A percentile compares a stretch with the other conserved stretches of the same genome.
These are phyloP conservation scores for Parapristionchus giblindavisi DNA, from an alignment of 2,888 invertebrate species.

Conservation along the genomic window DNA sequence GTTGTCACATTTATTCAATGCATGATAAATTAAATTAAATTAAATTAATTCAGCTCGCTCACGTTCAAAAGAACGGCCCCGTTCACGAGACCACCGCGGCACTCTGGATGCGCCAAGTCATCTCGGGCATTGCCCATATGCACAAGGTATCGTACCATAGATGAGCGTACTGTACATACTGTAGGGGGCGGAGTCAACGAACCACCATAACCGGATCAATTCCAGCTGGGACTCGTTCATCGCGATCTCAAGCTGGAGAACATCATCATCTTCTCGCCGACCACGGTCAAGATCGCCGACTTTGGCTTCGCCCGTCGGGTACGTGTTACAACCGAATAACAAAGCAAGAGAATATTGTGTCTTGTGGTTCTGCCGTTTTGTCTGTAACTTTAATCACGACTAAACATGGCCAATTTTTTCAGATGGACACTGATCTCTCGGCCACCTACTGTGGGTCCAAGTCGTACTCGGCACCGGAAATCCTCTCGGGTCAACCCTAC, in stretches of 20 bases:
- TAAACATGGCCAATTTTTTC: background rate
- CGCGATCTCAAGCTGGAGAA: conserved; percentile 74
- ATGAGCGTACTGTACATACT: background rate
- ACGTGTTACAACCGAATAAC: background rate
- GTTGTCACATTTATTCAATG: too few relatives aligned
- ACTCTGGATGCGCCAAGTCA: conserved; percentile 70
- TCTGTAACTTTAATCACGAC: too few relatives aligned
- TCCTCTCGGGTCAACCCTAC: conserved; percentile 71
- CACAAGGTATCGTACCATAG: conserved; percentile 26
- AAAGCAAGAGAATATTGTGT: too few relatives aligned
- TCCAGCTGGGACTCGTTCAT: conserved; percentile 70
- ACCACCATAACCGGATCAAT: background rate
- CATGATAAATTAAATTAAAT: too few relatives aligned
- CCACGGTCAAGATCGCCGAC: conserved; percentile 71
- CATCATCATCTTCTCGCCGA: conserved; percentile 71
- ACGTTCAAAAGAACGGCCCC: conserved; percentile 71
- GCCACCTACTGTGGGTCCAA: conserved; percentile 73
- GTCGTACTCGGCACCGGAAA: conserved; percentile 71
- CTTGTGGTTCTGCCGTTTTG: too few relatives aligned
- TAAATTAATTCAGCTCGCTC: conserved; percentile 69
- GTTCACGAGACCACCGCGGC: conserved; percentile 69
- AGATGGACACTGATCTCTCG: conserved; percentile 55
- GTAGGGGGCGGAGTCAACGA: background rate
- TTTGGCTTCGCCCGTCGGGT: conserved; percentile 72
- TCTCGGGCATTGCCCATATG: conserved; percentile 32